A percentile compares a stretch with the other conserved stretches of the same genome.
Evolutionary conservation across 2,113 vertebrate species (phyloP).

Genomic region (Drymodes brunneopygia): DNA sequence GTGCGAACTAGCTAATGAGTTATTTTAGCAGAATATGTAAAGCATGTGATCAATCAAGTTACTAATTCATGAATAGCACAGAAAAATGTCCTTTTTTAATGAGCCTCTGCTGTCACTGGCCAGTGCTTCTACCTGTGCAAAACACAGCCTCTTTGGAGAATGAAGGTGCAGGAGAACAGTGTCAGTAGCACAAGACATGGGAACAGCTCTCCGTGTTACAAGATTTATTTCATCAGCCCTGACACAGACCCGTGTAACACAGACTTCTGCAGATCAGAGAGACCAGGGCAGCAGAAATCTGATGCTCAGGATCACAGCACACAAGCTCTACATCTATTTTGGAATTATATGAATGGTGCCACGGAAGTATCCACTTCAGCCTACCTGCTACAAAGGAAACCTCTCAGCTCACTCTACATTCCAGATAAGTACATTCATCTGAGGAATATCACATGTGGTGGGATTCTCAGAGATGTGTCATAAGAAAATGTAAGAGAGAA

Average conservation of each 20-base stretch:
- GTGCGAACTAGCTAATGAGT: neutral
- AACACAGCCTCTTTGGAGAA: neutral
- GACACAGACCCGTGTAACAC: neutral
- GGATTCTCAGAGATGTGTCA: neutral
- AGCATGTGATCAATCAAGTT: neutral
- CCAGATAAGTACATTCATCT: neutral
- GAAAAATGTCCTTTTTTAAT: neutral
- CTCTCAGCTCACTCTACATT: neutral
- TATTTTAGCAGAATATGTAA: neutral
- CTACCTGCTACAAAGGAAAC: rapidly evolving
- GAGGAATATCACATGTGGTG: neutral
- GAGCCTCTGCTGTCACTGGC: neutral
- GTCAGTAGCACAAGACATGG: neutral
- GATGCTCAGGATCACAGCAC: neutral
- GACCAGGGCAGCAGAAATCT: neutral
- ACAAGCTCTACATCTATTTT: neutral
- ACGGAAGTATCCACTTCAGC: neutral
- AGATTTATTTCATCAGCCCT: neutral
- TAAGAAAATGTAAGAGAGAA: neutral
- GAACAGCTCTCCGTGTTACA: neutral
- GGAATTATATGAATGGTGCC: neutral
- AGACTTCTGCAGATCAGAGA: neutral
- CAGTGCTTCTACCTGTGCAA: neutral
- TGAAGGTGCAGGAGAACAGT: neutral
- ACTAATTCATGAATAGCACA: neutral